Base-by-base conservation (phyloP, 1,140 invertebrate genomes). In the Diachasmimorpha longicaudata region DNA sequence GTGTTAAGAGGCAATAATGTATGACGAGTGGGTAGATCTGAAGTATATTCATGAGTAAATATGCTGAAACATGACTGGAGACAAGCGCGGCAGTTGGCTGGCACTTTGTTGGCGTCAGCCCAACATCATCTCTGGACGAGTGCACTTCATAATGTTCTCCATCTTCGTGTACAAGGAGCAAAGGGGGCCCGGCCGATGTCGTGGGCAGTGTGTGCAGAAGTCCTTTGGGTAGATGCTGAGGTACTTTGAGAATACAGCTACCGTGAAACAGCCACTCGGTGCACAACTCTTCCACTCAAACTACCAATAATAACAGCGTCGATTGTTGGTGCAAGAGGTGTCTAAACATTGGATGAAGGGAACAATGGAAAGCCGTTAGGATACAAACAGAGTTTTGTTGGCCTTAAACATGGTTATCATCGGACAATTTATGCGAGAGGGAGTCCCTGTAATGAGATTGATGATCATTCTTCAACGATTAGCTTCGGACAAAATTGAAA, bases 11-110 rank as follows among this genome's bases (percentile, higher is more conserved):
- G 48, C 48, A 52, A 52, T 52, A 52, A 31, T 25, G 36, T 16
- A 36, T 3, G 44, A 48, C 31, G 52, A 55, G 37, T 67, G 13
- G 42, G 19, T 10, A 36, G 37, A 48, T 48, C 42, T 42, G n/a
- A 63, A 72, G 71, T 72, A 39, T 63, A 72, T 16, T 21, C 67
- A 77, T 42, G 58, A 76, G 77, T 77, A 84, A 84, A 84, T 82
- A 84, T 82, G 78, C 79, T 82, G 79, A 82, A 82, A 84, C 80
- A 83, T 14, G 39, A 75, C 74, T 75, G 72, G 72, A 77, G 78
- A 78, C 66, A 76, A 74, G 66, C 74, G 14, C n/a, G 36, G 55
- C 52, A 63, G 68, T 76, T 72, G 67, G 39, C 48, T 52, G 48
- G 48, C 16, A 23, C 37, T 63, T 70, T 77, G 76, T 78, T 78